phyloP scores from a whole-genome alignment of 2,797 vertebrate species.

The Eulemur albifrons region DNA sequence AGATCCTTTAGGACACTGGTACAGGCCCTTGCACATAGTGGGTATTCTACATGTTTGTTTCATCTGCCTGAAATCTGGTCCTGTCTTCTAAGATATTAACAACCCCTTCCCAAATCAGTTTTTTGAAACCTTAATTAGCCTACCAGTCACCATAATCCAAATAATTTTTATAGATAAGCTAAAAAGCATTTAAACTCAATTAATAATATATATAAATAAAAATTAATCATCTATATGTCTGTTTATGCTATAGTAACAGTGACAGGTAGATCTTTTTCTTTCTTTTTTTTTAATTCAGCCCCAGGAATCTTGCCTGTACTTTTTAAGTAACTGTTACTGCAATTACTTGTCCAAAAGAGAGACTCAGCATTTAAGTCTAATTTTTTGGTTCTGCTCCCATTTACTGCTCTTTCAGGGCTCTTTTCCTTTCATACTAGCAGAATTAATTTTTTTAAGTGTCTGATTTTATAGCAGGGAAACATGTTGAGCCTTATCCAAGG shows the following conservation, averaged over 20 bases:
- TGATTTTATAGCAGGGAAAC: constrained; percentile 50
- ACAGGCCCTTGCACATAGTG: background rate
- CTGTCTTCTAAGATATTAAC: background rate
- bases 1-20: background rate
- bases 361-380: background rate
- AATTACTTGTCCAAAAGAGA: background rate
- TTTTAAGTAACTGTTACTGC: background rate
- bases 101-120: background rate
- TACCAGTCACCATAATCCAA: background rate
- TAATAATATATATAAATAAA: background rate
- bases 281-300: background rate
- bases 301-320: background rate
- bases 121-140: constrained; percentile 10
- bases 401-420: background rate
- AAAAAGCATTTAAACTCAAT: constrained; percentile 15
- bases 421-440: constrained; percentile 16
- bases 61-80: background rate
- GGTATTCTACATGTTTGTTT: background rate
- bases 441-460: constrained; percentile 14
- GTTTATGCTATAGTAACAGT: background rate
- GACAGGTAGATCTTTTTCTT: background rate
- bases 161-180: background rate
- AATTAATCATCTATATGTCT: background rate
- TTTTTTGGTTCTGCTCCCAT: background rate
- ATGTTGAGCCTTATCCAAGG: constrained; percentile 24